Percentiles rank a stretch among this genome's conserved stretches.
These are phyloP conservation scores for Hydropsyche betteni DNA, from an alignment of 2,888 invertebrate genomes.

Conservation along the genomic window DNA sequence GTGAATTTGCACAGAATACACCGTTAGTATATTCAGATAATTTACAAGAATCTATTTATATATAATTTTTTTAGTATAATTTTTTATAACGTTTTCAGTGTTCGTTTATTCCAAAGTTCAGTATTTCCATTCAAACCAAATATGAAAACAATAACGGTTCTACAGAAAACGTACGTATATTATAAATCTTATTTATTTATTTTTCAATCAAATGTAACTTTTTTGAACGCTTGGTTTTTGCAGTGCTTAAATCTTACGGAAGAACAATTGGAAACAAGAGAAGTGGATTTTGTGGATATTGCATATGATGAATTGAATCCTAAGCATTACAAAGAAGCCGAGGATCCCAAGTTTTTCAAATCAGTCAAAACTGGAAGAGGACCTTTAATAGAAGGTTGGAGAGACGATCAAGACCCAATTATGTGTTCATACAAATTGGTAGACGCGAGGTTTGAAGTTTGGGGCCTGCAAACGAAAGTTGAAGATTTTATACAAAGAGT, in stretches of 20 bases:
- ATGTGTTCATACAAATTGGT: constrained; percentile 96
- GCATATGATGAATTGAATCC: constrained; percentile 86
- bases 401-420: constrained; percentile 75
- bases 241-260: constrained; percentile 79
- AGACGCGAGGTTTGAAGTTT: constrained; percentile 87
- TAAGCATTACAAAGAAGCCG: constrained; percentile 89
- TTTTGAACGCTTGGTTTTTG: constrained; percentile 33
- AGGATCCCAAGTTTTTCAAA: constrained; percentile 86
- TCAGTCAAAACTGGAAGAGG: constrained; percentile 86
- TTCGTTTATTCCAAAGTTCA: constrained; percentile 87
- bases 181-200: constrained; percentile 32
- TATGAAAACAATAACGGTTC: constrained; percentile 91
- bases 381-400: constrained; percentile 86
- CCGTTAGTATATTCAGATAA: constrained; percentile 65
- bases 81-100: constrained; percentile 70
- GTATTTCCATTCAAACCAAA: constrained; percentile 85
- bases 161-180: constrained; percentile 82
- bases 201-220: constrained; percentile 13
- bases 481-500: constrained; percentile 89
- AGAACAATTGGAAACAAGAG: constrained; percentile 76
- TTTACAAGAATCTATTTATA: constrained; percentile 42
- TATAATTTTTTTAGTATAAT: constrained; percentile 41
- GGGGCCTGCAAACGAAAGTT: constrained; percentile 89
- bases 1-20: constrained; percentile 69
- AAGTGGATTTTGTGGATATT: constrained; percentile 85